A percentile compares a stretch with the other conserved stretches of the same genome.
phyloP scores from a whole-genome alignment of 1,140 invertebrate genomes.

The Nasonia giraulti region DNA sequence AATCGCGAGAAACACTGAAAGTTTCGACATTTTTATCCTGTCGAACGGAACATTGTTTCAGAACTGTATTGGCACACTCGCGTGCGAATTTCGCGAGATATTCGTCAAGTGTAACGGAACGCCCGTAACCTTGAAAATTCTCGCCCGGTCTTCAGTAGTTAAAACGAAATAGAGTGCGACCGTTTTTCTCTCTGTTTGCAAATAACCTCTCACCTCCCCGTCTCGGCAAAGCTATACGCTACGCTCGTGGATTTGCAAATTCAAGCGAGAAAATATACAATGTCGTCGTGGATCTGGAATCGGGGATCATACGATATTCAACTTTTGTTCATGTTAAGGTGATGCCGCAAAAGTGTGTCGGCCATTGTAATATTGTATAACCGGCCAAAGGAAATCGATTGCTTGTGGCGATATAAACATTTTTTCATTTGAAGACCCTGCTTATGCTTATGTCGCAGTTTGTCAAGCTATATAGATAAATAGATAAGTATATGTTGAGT shows the following conservation, averaged over 20 bases:
- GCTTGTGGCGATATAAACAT: not conserved
- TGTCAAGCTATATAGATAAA: not conserved
- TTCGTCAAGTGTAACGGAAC: not conserved
- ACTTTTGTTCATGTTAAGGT: not conserved
- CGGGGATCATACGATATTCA: not conserved
- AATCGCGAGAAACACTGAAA: not conserved
- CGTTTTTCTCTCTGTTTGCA: no score
- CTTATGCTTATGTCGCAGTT: not conserved
- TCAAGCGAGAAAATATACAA: no score
- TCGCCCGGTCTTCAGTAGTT: not conserved
- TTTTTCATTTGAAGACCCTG: not conserved
- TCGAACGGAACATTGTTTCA: not conserved
- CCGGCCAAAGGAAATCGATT: constrained; percentile 14
- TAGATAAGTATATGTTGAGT: no score
- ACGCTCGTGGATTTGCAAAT: no score
- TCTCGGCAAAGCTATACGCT: no score
- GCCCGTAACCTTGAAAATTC: constrained; percentile 23
- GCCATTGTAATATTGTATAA: constrained; percentile 46
- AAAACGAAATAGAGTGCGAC: not conserved
- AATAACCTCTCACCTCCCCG: no score
- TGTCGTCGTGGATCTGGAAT: not conserved
- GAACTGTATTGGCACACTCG: not conserved
- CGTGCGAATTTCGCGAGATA: not conserved
- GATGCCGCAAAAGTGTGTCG: constrained; percentile 33
- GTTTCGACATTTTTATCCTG: no score